Percentiles rank a stretch among this genome's conserved stretches.
Conservation (phyloP, 2,797 vertebrate species). For the Distichodus sexfasciatus region DNA sequence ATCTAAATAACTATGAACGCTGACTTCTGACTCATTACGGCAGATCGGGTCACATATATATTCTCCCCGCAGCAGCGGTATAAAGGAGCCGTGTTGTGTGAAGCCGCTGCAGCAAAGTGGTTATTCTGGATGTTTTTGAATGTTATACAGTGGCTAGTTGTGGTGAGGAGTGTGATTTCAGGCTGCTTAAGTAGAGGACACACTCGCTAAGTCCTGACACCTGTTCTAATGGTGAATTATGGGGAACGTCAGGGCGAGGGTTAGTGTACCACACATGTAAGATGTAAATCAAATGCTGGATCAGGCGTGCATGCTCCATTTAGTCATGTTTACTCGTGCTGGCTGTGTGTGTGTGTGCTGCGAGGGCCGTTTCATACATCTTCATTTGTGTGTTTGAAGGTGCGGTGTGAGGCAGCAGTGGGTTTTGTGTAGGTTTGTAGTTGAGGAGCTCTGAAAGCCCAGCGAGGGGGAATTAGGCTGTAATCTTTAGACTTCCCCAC, state of each 20-base stretch:
- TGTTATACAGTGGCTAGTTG: too few species aligned
- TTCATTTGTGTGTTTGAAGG: conserved; percentile 49
- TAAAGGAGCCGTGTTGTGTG: too few species aligned
- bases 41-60: too few species aligned
- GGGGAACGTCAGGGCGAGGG: background rate
- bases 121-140: too few species aligned
- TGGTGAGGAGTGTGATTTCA: too few species aligned
- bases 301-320: conserved; percentile 25
- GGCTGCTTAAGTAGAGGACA: background rate
- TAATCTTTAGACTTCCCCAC: conserved; percentile 39
- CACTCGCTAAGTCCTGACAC: background rate
- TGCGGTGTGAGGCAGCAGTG: conserved; percentile 38
- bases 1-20: too few species aligned
- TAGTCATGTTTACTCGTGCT: conserved; percentile 19
- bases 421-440: too few species aligned
- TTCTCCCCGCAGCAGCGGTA: too few species aligned
- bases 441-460: conserved; percentile 12
- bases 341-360: background rate
- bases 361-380: conserved; percentile 49
- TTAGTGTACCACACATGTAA: background rate
- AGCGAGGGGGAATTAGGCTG: conserved; percentile 1
- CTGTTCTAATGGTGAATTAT: conserved; percentile 30
- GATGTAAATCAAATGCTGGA: conserved; percentile 13
- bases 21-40: too few species aligned
- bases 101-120: too few species aligned